Evolutionary conservation across 2,797 vertebrate species (phyloP).

Genomic region (Pteropus rufus): DNA sequence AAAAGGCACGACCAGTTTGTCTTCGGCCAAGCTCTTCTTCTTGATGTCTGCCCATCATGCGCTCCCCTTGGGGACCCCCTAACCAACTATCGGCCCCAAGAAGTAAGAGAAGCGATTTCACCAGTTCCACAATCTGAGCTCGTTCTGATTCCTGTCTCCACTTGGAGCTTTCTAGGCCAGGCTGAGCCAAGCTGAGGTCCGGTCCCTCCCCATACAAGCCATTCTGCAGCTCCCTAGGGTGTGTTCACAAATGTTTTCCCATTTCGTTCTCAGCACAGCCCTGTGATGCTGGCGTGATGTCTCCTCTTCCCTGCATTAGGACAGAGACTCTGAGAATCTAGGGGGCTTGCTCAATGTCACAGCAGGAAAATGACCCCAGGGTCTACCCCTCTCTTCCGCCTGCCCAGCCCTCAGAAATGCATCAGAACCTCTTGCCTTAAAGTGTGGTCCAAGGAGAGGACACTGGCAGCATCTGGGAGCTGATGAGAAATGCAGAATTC

Average conservation of each 20-base stretch:
- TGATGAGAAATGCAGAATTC: not conserved
- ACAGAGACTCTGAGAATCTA: not conserved
- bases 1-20: not conserved
- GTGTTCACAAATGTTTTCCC: not conserved
- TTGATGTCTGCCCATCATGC: not conserved
- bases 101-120: not conserved
- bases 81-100: not conserved
- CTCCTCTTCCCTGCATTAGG: not conserved
- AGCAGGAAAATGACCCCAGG: not conserved
- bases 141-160: no score
- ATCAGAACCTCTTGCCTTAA: not conserved
- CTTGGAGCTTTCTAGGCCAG: not conserved
- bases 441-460: not conserved
- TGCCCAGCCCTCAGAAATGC: not conserved
- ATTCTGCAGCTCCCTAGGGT: not conserved
- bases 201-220: accelerated
- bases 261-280: not conserved
- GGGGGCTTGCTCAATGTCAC: not conserved
- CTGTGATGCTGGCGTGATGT: accelerated
- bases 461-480: not conserved
- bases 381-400: not conserved
- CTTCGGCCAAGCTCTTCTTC: not conserved
- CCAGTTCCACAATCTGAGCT: not conserved
- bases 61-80: not conserved
- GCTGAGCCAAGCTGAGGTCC: not conserved